Evolutionary conservation across 2,797 vertebrate genomes (phyloP), one percentile per base, ranked within the genome.

Genomic region (Mormyrus hasselquistii): DNA sequence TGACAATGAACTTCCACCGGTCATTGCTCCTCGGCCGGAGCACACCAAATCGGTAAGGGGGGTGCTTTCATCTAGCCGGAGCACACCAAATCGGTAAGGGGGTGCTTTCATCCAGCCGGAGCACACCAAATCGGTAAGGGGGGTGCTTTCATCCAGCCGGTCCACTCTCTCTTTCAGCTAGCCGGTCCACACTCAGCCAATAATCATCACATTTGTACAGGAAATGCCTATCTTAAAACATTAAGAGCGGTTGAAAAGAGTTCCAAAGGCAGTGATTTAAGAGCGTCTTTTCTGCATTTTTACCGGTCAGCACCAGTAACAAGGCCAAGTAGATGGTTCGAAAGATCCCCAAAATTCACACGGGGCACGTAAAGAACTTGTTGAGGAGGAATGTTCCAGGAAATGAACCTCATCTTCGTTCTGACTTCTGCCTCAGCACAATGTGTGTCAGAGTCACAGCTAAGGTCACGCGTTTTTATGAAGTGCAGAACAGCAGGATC

Each of bases 61-160:
- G 25, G 25, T 29, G 25, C 25, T 29, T 29, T 29, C 25, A 29
- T 29, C 25, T n/a, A n/a, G n/a, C n/a, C n/a, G n/a, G n/a, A n/a
- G n/a, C n/a, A n/a, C n/a, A 99, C 98, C 85, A 99, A 99, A 97
- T 99, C 98, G 91, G 98, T 99, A 94, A 96, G 25, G 98, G 53
- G 55, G 44, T 19, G 2, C n/a, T 50, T 84, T 12, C n/a, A 25
- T 16, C 7, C n/a, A n/a, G 79, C 44, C 16, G 16, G 4, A 99
- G 91, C 98, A 99, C 94, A 99, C 98, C 85, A 99, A 99, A 97
- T 99, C 98, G 91, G 98, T 99, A 94, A 96, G 25, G 25, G 98
- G 53, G 55, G 44, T 19, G 2, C n/a, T 50, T 84, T 12, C n/a
- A 25, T 16, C 7, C n/a, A n/a, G 79, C 44, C 16, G 16, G 4